These are phyloP conservation scores for Cantharis rustica DNA, from an alignment of 2,888 invertebrate genomes.

Conservation along the genomic window DNA sequence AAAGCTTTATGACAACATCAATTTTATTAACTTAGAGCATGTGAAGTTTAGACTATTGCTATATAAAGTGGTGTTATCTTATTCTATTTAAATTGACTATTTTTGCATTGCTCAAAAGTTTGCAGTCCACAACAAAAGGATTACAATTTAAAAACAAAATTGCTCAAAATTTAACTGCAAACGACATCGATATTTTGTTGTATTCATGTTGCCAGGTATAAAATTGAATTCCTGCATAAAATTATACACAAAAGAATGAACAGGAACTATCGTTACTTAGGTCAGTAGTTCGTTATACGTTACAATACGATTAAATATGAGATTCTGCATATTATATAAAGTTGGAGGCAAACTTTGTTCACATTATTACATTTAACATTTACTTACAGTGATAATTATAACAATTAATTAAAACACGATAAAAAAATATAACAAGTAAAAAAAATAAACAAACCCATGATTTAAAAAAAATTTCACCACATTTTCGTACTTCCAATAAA, in stretches of 20 bases:
- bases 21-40: slow-evolving; percentile 1
- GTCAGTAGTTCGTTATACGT: background rate
- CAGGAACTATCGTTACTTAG: slow-evolving; percentile 1
- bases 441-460: slow-evolving; percentile 10
- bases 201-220: background rate
- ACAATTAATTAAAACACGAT: slow-evolving; percentile 24
- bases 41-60: background rate
- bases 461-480: background rate
- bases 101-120: slow-evolving; percentile 1
- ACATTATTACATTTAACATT: slow-evolving; percentile 11
- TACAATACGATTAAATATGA: slow-evolving; percentile 5
- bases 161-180: background rate
- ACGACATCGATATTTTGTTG: background rate
- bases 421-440: slow-evolving; percentile 7
- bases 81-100: slow-evolving; percentile 18
- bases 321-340: slow-evolving; percentile 7
- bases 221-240: background rate
- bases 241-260: background rate
- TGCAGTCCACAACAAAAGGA: background rate
- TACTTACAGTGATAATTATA: slow-evolving; percentile 10
- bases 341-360: slow-evolving; percentile 6
- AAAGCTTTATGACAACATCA: slow-evolving; percentile 17
- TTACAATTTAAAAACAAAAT: background rate
- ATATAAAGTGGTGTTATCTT: slow-evolving; percentile 10
- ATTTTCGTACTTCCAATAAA: background rate